Evolutionary conservation across 2,888 invertebrate species (phyloP), one percentile per base, ranked within the genome.

Genomic region (Scaptomyza tumidula): DNA sequence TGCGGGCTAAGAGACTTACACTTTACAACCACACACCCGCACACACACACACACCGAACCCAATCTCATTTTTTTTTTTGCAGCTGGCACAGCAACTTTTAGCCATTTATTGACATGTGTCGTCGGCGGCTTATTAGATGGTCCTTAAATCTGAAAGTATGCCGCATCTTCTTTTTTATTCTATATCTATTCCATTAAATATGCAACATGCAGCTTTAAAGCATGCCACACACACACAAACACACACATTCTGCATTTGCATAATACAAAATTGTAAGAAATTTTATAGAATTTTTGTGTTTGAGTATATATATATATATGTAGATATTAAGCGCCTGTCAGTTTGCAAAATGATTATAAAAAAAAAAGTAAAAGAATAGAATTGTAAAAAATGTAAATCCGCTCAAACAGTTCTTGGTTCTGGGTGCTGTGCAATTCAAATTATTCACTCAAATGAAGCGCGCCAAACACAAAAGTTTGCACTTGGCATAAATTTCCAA

Each of bases 361-460:
- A 35, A 39, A 58, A 58, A 58, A 59, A 56, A 55, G 56, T 24
- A 37, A 16, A 39, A 52, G 39, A 48, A 43, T 44, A 33, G 10
- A 29, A 29, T 19, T 44, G 33, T 29, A 27, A 24, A 45, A 78
- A 78, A 85, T 85, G 88, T 66, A 86, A 86, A 85, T 86, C 77
- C 63, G 41, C 53, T 39, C 39, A 49, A 49, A 49, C 33, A 16
- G 35, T 16, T 56, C n/a, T n/a, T n/a, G n/a, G n/a, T n/a, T 31
- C 50, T 48, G 56, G 67, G 61, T 89, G 78, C 87, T 67, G 61
- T 89, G 78, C 87, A 87, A 89, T 82, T 82, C 77, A 86, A 79
- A 88, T 87, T 89, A 90, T 86, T 81, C 83, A 78, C 80, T 87
- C 78, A 80, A 90, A 87, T 80, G 82, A 87, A 80, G 82, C 78